Evolutionary conservation across 2,113 vertebrate species (phyloP).

Genomic region (Eulemur rufifrons): DNA sequence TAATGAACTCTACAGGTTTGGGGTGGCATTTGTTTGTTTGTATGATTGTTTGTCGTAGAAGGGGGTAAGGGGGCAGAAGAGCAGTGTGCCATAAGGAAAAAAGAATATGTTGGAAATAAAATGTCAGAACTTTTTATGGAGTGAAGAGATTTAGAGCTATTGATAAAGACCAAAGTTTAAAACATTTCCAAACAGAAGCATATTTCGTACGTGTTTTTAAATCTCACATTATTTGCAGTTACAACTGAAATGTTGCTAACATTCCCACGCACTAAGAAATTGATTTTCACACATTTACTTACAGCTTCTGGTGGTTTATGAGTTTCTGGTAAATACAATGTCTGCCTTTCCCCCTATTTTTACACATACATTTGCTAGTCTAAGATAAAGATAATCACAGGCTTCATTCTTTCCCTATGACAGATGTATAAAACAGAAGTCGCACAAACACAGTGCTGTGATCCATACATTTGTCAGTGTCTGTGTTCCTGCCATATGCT

Average conservation of each 20-base stretch:
- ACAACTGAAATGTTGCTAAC: slow-evolving; percentile 49
- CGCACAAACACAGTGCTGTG: neutral
- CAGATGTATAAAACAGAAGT: slow-evolving; percentile 61
- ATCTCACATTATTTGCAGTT: slow-evolving; percentile 68
- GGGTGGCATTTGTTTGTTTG: neutral
- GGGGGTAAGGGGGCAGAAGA: neutral
- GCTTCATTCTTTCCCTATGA: slow-evolving; percentile 29
- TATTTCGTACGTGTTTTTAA: slow-evolving; percentile 55
- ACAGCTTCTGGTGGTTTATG: slow-evolving; percentile 53
- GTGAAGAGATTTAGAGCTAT: slow-evolving; percentile 36
- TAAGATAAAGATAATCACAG: slow-evolving; percentile 60
- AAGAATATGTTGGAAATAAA: slow-evolving; percentile 35
- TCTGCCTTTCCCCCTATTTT: slow-evolving; percentile 54
- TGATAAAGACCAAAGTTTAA: slow-evolving; percentile 57
- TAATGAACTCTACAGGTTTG: neutral
- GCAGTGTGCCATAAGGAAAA: neutral
- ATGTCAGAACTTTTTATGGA: slow-evolving; percentile 13
- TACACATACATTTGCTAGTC: slow-evolving; percentile 50
- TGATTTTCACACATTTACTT: slow-evolving; percentile 67
- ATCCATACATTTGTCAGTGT: neutral
- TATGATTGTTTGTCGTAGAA: neutral
- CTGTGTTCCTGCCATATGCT: slow-evolving; percentile 30
- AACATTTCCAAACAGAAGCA: slow-evolving; percentile 46
- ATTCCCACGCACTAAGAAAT: slow-evolving; percentile 49
- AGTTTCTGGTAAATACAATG: slow-evolving; percentile 50